Evolutionary conservation across 2,888 invertebrate species (phyloP).

Genomic region (Dryocosmus kuriphilus): DNA sequence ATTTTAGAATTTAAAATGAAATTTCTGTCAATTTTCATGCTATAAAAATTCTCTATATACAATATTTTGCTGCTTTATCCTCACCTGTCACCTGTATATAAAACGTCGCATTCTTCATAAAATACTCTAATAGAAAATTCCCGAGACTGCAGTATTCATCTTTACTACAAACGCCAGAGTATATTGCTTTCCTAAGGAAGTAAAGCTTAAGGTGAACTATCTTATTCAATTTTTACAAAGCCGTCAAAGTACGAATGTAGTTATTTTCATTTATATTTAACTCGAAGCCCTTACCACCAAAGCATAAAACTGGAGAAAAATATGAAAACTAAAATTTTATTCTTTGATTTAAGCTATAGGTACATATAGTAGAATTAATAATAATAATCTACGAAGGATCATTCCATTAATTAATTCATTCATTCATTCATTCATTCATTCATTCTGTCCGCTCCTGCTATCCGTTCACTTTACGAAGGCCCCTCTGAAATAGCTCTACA

Average conservation of each 20-base stretch:
- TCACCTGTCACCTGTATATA: background rate
- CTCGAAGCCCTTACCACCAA: too few relatives aligned
- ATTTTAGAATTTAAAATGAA: background rate
- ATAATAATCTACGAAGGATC: too few relatives aligned
- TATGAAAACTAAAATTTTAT: too few relatives aligned
- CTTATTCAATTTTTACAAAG: conserved; percentile 18
- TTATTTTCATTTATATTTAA: background rate
- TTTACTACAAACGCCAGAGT: conserved; percentile 5
- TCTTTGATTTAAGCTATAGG: too few relatives aligned
- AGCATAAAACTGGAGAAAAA: too few relatives aligned
- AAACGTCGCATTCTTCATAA: conserved; percentile 31
- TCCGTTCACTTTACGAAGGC: too few relatives aligned
- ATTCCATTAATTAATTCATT: too few relatives aligned
- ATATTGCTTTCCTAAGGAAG: background rate
- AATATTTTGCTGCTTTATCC: background rate
- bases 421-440: too few relatives aligned
- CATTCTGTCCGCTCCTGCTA: too few relatives aligned
- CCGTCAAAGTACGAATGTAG: background rate
- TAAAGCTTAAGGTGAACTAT: conserved; percentile 11
- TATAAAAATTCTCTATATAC: background rate
- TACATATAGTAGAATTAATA: too few relatives aligned
- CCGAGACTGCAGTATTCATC: conserved; percentile 12
- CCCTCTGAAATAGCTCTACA: too few relatives aligned
- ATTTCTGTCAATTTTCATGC: background rate
- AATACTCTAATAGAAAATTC: conserved; percentile 33